Base-by-base conservation (phyloP, 2,797 vertebrate species). In the Halcyon chelicuti region DNA sequence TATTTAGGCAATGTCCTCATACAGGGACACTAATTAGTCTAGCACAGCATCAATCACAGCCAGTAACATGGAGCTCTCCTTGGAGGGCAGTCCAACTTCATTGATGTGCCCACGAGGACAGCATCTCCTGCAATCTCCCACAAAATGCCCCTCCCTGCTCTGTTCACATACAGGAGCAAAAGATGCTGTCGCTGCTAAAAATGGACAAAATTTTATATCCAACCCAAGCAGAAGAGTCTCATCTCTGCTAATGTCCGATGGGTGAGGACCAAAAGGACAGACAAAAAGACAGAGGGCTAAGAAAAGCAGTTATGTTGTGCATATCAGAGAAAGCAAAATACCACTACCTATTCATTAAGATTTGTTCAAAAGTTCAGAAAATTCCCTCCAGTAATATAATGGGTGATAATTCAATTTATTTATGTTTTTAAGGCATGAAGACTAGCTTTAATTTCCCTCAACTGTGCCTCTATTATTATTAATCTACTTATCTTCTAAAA, bases 391-490 rank as follows among this genome's bases (percentile, higher is more conserved):
- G 93, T 67, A 90, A 87, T 54, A 37, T 74, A 93, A 89, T 55
- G 88, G 58, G 49, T 93, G 81, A 95, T 77, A 92, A 94, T 88
- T 95, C 71, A 86, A 94, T 87, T 90, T 95, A 90, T 95, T 95
- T 95, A 95, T 93, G 80, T 85, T 96, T 96, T 93, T 95, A 96
- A 97, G 94, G 68, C 83, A 87, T 72, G 68, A 94, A 87, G 71
- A 72, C 83, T 71, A 88, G 71, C 57, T 86, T 90, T 88, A 82
- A 92, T 83, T 96, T 95, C 88, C 86, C 60, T 85, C 86, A 88
- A 74, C 91, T 81, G 74, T 77, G 90, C 94, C 80, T 95, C 54
- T 79, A 91, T 77, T 78, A 89, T 94, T 87, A 71, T 76, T 88
- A 95, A 94, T 95, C 26, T 74, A 61, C 94, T 95, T 95, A 80